A percentile compares a stretch with the other conserved stretches of the same genome.
phyloP scores from a whole-genome alignment of 2,113 vertebrate species.

The Thamnophis sirtalis region DNA sequence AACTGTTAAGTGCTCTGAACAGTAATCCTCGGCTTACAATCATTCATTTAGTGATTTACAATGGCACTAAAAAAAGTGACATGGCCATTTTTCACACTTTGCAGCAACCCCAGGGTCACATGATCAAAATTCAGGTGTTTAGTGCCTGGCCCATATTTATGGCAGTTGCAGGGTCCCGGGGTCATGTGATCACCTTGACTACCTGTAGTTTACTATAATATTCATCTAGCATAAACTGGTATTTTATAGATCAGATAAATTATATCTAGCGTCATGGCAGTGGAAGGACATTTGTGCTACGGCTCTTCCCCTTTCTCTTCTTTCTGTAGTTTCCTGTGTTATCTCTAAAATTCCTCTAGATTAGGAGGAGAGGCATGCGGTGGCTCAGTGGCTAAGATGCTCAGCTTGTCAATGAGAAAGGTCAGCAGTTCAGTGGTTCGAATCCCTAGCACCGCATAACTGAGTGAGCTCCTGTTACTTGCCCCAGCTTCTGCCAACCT shows the following conservation, averaged over 20 bases:
- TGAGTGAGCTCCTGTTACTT: too few species aligned
- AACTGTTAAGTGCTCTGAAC: neutral
- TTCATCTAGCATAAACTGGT: neutral
- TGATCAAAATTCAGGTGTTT: neutral
- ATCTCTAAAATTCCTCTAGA: neutral
- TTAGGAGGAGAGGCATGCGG: too few species aligned
- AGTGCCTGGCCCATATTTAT: neutral
- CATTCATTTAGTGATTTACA: neutral
- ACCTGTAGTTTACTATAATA: neutral
- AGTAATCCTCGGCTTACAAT: neutral
- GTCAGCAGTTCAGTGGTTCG: too few species aligned
- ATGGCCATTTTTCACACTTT: neutral
- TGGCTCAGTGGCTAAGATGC: too few species aligned
- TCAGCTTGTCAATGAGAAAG: too few species aligned
- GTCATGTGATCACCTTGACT: neutral
- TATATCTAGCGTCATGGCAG: neutral
- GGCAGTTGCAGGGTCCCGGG: neutral
- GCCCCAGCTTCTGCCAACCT: too few species aligned
- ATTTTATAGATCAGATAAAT: neutral
- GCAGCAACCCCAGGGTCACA: neutral
- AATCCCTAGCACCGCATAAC: too few species aligned
- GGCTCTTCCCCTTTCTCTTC: neutral
- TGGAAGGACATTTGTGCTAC: neutral
- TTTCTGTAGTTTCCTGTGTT: neutral
- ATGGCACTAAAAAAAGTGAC: too few species aligned